These are phyloP conservation scores for Hapalemur alaotrensis DNA, from an alignment of 2,797 vertebrate species.

Conservation along the genomic window DNA sequence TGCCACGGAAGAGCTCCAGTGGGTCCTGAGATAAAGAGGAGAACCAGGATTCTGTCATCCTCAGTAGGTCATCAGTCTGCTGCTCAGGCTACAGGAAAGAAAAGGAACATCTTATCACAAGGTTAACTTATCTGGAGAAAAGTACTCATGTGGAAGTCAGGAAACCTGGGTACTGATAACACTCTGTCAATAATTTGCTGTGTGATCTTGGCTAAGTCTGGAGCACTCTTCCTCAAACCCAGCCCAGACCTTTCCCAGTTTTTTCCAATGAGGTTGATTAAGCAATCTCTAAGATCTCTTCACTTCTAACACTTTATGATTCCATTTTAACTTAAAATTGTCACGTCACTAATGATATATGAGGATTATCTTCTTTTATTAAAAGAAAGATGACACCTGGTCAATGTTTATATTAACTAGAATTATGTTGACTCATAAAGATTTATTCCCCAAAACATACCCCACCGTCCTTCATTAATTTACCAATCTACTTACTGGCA, in stretches of 20 bases:
- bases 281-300: not conserved
- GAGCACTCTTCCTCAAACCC: not conserved
- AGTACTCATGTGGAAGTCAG: not conserved
- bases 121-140: not conserved
- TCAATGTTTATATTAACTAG: not conserved
- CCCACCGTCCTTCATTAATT: not conserved
- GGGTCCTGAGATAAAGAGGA: constrained; percentile 89
- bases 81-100: constrained; percentile 88
- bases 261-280: not conserved
- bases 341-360: not conserved
- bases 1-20: constrained; percentile 91
- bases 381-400: constrained; percentile 3
- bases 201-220: not conserved
- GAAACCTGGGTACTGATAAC: not conserved
- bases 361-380: not conserved
- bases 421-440: not conserved
- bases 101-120: not conserved
- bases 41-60: constrained; percentile 95
- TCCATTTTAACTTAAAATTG: constrained; percentile 32
- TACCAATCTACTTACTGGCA: constrained; percentile 87
- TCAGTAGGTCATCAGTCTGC: constrained; percentile 95
- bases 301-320: not conserved
- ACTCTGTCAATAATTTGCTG: not conserved
- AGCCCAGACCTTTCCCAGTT: not conserved
- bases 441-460: not conserved